A percentile compares a stretch with the other conserved stretches of the same genome.
Evolutionary conservation across 2,888 invertebrate genomes (phyloP).

Genomic region (Neocrepidodera transversa): DNA sequence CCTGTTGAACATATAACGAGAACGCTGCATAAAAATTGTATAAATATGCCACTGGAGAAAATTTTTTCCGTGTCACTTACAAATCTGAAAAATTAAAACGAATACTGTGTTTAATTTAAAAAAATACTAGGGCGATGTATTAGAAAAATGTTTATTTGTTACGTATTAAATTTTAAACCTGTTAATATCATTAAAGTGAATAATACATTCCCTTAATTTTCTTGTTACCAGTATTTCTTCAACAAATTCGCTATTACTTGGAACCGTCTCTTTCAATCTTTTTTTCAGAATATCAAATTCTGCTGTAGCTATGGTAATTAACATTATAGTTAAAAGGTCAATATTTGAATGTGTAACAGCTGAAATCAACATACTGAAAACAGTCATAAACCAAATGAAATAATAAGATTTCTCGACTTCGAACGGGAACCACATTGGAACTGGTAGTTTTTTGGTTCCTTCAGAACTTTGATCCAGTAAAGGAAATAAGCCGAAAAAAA

Average conservation of each 20-base stretch:
- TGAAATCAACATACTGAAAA: slow-evolving; percentile 30
- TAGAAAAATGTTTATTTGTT: too few species aligned
- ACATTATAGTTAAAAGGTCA: slow-evolving; percentile 38
- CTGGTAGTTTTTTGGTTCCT: slow-evolving; percentile 32
- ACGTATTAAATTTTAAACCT: slow-evolving; percentile 32
- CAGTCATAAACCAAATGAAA: slow-evolving; percentile 28
- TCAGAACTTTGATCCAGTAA: slow-evolving; percentile 22
- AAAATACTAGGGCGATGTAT: too few species aligned
- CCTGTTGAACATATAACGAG: slow-evolving; percentile 42
- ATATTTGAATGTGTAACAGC: slow-evolving; percentile 38
- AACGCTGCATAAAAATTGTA: slow-evolving; percentile 41
- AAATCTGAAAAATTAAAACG: slow-evolving; percentile 27
- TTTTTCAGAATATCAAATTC: slow-evolving; percentile 34
- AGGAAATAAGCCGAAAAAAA: slow-evolving; percentile 35
- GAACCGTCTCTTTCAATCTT: slow-evolving; percentile 28
- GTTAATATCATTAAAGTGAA: slow-evolving; percentile 34
- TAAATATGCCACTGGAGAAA: slow-evolving; percentile 38
- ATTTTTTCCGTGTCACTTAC: slow-evolving; percentile 30
- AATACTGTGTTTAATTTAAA: too few species aligned
- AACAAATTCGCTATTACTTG: not conserved
- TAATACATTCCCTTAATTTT: slow-evolving; percentile 31
- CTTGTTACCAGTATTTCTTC: slow-evolving; percentile 9
- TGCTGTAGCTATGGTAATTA: slow-evolving; percentile 34
- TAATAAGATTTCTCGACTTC: slow-evolving; percentile 38
- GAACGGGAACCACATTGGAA: slow-evolving; percentile 41